Base-by-base conservation (phyloP, 2,888 invertebrate genomes). In the Noctuana brunneofusca region DNA sequence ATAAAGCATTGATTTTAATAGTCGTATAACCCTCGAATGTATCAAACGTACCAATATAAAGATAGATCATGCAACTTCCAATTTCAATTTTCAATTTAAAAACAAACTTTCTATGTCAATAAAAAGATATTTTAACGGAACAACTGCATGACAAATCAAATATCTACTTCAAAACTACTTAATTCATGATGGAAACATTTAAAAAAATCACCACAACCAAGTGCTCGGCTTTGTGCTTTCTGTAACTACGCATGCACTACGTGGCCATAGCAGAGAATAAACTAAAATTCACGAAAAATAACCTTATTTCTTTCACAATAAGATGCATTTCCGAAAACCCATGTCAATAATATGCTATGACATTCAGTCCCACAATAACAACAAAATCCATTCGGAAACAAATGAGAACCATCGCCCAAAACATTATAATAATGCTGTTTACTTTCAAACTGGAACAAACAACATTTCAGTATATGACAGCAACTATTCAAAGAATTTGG, bases 111-210 rank as follows among this genome's bases (percentile, higher is more conserved):
- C 56, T 48, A 63, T 56, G 11, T 62, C 43, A 57, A 59, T 48
- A 38, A 49, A 63, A 63, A 41, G 81, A 87, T 84, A 87, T 79
- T 83, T 74, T 72, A 76, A 80, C 78, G 81, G 87, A 86, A 86
- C 84, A 89, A 87, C 85, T 84, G 88, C 86, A 89, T 89, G 87
- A 87, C 86, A 89, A 79, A 77, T 81, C 78, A 83, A 86, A 73
- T 76, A 70, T 72, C 80, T 80, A 79, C 77, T 63, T 60, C 43
- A 60, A 71, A 71, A 65, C 22, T 50, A 65, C 70, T 85, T 86
- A 86, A 84, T 69, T 68, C 63, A 69, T 73, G 74, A 73, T 71
- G 70, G 68, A 71, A 73, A 74, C 66, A 75, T 69, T 54, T 64
- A 72, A 71, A 71, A 75, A 78, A 74, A 75, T 86, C 88, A 89